Evolutionary conservation across 2,113 vertebrate genomes (phyloP).

Genomic region (Sisor rabdophorus): DNA sequence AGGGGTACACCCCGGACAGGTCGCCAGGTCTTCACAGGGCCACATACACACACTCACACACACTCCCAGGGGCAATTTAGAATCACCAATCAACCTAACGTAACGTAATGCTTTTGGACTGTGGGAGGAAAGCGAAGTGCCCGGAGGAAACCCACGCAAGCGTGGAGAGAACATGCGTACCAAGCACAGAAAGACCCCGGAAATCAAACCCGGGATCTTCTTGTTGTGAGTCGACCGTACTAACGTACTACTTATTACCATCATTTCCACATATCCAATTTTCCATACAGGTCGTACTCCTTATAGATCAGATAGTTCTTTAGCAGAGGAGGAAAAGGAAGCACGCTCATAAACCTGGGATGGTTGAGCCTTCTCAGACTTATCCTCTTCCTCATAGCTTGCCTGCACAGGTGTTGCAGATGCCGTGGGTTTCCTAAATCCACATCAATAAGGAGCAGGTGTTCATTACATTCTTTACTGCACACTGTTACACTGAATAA

Average conservation of each 20-base stretch:
- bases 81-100: too few relatives aligned
- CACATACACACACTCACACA: too few relatives aligned
- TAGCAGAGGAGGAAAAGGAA: slow-evolving; percentile 70
- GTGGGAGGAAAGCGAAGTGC: too few relatives aligned
- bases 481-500: not conserved
- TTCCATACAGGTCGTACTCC: slow-evolving; percentile 78
- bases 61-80: too few relatives aligned
- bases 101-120: too few relatives aligned
- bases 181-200: too few relatives aligned
- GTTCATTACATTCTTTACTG: not conserved
- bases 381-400: slow-evolving; percentile 76
- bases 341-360: slow-evolving; percentile 57
- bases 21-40: too few relatives aligned
- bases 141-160: too few relatives aligned
- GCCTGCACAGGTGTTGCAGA: slow-evolving; percentile 77
- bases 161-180: too few relatives aligned
- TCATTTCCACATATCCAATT: not conserved
- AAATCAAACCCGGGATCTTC: too few relatives aligned
- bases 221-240: too few relatives aligned
- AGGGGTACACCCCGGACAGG: too few relatives aligned
- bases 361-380: slow-evolving; percentile 65
- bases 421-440: slow-evolving; percentile 75
- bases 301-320: slow-evolving; percentile 78
- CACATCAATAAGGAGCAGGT: slow-evolving; percentile 53
- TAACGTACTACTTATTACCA: not conserved